Evolutionary conservation across 2,888 invertebrate genomes (phyloP), one percentile per base, ranked within the genome.

Genomic region (Pristionchus fissidentatus): DNA sequence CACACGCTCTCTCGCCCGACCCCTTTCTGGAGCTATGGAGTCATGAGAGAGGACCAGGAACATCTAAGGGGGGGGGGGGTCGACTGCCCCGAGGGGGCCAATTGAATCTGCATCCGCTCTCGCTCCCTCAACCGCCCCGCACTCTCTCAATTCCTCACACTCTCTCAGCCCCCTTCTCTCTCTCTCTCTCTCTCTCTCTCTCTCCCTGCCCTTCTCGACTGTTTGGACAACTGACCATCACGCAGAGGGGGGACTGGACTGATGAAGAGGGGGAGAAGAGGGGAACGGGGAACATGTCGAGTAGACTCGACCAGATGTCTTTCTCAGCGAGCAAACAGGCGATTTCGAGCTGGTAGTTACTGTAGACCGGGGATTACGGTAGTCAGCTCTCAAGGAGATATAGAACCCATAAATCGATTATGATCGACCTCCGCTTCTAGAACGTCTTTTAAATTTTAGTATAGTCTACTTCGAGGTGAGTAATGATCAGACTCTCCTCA

Each of bases 181-280:
- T 8, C 32, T 35, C 62, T 62, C 62, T 35, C 15, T 5, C 62
- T 62, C 62, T 62, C 62, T 32, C 35, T 22, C 1, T 52, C 35
- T 62, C 29, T 0, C 62, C 10, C 32, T 2, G 3, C 32, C 32
- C 29, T 32, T 62, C 62, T 3, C 38, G 38, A 38, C 66, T 66
- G 66, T 66, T 66, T 66, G 66, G 66, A 22, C 66, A 66, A 66
- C 62, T 62, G 62, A 62, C 62, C 62, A n/a, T n/a, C n/a, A 62
- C 62, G 35, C 3, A 62, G 35, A 32, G 32, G 10, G 10, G 32
- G n/a, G 22, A n/a, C 55, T 22, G 2, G 62, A 8, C 62, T 62
- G 32, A 32, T 35, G 2, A 32, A 8, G 13, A 57, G 57, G 29
- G 57, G 3, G n/a, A 29, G n/a, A 10, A 57, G 57, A 26, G 57